Conservation (phyloP, 1,140 invertebrate genomes). For the Apis dorsata region DNA sequence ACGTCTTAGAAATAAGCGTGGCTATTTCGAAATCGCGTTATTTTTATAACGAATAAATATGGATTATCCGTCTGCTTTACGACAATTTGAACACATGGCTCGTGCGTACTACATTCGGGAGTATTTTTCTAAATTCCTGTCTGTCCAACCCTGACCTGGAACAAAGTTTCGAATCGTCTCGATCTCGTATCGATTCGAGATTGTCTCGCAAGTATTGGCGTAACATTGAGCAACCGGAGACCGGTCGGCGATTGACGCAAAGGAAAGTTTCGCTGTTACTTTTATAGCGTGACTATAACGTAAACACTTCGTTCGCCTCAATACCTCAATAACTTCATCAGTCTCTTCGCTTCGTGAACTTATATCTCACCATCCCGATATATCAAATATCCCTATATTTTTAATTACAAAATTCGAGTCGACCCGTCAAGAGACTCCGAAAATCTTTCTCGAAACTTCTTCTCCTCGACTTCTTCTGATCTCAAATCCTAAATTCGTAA, state of each 20-base stretch:
- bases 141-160: not conserved
- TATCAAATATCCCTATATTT: not conserved
- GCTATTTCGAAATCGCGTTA: not conserved
- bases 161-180: not conserved
- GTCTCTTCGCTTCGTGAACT: no score
- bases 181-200: not conserved
- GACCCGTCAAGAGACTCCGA: no score
- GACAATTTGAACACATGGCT: not conserved
- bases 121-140: not conserved
- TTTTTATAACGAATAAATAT: not conserved
- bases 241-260: not conserved
- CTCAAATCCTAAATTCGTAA: no score
- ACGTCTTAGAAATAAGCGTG: not conserved
- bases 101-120: not conserved
- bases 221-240: not conserved
- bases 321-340: not conserved
- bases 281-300: not conserved
- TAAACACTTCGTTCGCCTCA: constrained; percentile 11
- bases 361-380: no score
- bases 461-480: no score
- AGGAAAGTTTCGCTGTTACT: constrained; percentile 34
- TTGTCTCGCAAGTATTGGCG: not conserved
- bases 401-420: no score
- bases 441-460: no score
- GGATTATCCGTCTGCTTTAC: not conserved